Conservation (phyloP, 1,140 invertebrate species). For the Solen grandis region DNA sequence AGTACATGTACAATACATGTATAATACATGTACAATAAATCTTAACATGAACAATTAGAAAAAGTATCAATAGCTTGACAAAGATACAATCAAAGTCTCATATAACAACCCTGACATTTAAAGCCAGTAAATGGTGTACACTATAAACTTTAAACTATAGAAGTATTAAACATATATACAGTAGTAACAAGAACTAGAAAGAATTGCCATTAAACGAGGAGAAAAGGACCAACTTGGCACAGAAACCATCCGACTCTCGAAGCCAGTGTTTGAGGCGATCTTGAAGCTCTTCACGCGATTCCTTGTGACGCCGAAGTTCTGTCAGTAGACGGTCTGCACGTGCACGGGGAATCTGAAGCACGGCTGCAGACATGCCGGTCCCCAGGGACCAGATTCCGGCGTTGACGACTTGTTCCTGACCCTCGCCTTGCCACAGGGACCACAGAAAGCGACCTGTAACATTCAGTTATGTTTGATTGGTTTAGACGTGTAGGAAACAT, state of each 20-base stretch:
- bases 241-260: slow-evolving; percentile 33
- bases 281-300: slow-evolving; percentile 19
- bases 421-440: slow-evolving; percentile 39
- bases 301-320: slow-evolving; percentile 26
- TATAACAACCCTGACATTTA: too few species aligned
- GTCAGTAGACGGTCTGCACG: slow-evolving; percentile 17
- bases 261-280: slow-evolving; percentile 42
- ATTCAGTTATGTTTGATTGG: neutral
- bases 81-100: too few species aligned
- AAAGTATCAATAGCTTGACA: too few species aligned
- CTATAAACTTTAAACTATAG: too few species aligned
- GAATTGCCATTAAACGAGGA: slow-evolving; percentile 28
- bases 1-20: too few species aligned
- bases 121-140: too few species aligned
- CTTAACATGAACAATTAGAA: too few species aligned
- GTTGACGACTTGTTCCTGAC: slow-evolving; percentile 21
- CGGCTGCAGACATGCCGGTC: slow-evolving; percentile 29
- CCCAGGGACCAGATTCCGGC: slow-evolving; percentile 44
- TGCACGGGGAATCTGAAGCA: slow-evolving; percentile 39
- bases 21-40: too few species aligned
- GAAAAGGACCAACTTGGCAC: slow-evolving; percentile 33
- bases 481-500: too few species aligned
- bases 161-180: too few species aligned
- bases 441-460: slow-evolving; percentile 49
- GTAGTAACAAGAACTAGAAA: too few species aligned